Base-by-base conservation (phyloP, 2,888 invertebrate genomes). In the Ceriagrion tenellum region DNA sequence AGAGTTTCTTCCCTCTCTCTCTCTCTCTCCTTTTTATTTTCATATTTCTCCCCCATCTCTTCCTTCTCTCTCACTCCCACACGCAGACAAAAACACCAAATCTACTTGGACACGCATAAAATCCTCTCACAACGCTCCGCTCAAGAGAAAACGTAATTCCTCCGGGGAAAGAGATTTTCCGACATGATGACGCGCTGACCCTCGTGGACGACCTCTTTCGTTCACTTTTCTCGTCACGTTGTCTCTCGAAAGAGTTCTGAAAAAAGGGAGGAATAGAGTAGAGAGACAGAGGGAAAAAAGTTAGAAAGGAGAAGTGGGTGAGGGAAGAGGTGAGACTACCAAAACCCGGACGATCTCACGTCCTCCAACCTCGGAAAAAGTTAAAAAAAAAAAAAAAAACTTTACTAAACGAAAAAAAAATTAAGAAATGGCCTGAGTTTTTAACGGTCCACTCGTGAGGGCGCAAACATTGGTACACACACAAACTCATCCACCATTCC, bases 371-470 rank as follows among this genome's bases (percentile, higher is more conserved):
- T n/a, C 59, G 59, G 12, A n/a, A n/a, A n/a, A n/a, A n/a, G n/a
- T n/a, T n/a, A n/a, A n/a, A n/a, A n/a, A n/a, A 20, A 16, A 69
- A 69, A 69, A 69, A 69, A 69, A 69, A 69, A n/a, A 2, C 2
- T 47, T 47, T 69, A 26, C 18, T 2, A 69, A 69, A 69, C 81
- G 16, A 81, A 81, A 69, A 69, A 69, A 69, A n/a, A 69, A n/a
- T n/a, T 1, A 26, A n/a, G 30, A 81, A 35, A 81, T 69, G 69
- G 10, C 59, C n/a, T 2, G 16, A 26, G 81, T 6, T 81, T 81
- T 81, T 81, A 81, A 81, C 81, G 81, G 81, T 81, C 35, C 81
- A 35, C 81, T 81, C 81, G 81, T 81, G 81, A 81, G 81, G 81
- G 81, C 81, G 81, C 81, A 81, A 81, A 81, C 81, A 81, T 81